phyloP scores from a whole-genome alignment of 2,113 vertebrate genomes.

The Corythaixoides concolor region DNA sequence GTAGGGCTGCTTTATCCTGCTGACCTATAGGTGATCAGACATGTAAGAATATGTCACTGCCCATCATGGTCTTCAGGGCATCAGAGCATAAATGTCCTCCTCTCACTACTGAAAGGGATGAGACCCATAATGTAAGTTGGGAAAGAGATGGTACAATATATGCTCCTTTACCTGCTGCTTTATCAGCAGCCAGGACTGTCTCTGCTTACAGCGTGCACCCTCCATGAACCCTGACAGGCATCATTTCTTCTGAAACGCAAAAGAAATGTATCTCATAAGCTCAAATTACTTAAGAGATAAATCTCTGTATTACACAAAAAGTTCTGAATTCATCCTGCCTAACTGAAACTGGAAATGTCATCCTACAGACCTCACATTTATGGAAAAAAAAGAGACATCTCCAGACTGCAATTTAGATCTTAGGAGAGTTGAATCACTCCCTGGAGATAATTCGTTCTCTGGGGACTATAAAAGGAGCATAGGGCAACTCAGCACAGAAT shows the following conservation, averaged over 20 bases:
- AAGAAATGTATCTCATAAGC: not conserved
- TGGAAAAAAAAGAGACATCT: not conserved
- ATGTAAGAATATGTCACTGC: not conserved
- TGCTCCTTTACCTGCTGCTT: not conserved
- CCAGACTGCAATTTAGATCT: not conserved
- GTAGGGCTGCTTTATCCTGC: not conserved
- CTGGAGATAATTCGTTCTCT: not conserved
- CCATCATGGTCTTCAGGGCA: not conserved
- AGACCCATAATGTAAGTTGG: not conserved
- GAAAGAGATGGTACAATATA: not conserved
- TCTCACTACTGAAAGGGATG: not conserved
- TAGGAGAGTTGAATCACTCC: not conserved
- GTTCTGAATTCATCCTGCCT: not conserved
- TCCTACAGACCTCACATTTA: not conserved
- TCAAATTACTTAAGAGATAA: not conserved
- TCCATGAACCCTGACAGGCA: not conserved
- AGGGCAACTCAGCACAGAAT: not conserved
- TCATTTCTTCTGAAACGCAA: not conserved
- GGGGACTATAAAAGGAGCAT: not conserved
- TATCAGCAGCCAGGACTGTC: not conserved
- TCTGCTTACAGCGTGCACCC: not conserved
- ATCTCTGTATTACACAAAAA: not conserved
- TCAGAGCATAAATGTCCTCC: not conserved
- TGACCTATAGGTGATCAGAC: not conserved
- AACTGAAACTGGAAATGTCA: not conserved